Evolutionary conservation across 2,797 vertebrate genomes (phyloP).

Genomic region (Pteropus rufus): DNA sequence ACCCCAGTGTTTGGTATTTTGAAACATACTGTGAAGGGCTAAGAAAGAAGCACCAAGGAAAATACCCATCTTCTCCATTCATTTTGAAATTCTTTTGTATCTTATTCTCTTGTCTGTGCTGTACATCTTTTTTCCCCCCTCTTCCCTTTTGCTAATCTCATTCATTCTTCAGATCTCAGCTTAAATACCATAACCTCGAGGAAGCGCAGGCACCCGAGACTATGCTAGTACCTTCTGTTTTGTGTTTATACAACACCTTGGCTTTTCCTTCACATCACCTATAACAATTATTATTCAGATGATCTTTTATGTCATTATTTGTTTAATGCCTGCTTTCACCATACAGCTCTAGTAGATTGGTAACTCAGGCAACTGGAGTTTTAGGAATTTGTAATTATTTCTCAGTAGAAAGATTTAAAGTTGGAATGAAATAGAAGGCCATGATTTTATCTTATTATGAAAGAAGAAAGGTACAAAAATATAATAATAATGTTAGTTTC

Average conservation of each 20-base stretch:
- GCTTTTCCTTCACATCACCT: not conserved
- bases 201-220: not conserved
- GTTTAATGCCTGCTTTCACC: not conserved
- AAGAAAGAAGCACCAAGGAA: not conserved
- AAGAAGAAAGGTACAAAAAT: constrained; percentile 17
- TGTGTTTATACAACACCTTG: not conserved
- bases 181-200: not conserved
- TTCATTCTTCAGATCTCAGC: not conserved
- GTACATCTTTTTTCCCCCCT: not conserved
- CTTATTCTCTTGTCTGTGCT: not conserved
- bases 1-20: not conserved
- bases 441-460: constrained; percentile 14
- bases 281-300: not conserved
- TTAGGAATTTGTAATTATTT: constrained; percentile 30
- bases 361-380: not conserved
- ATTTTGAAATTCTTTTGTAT: not conserved
- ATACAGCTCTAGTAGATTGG: not conserved
- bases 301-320: not conserved
- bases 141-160: not conserved
- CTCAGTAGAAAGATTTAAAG: not conserved
- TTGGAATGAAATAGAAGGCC: not conserved
- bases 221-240: not conserved
- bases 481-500: not conserved
- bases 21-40: not conserved
- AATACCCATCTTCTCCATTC: not conserved